A percentile compares a stretch with the other conserved stretches of the same genome.
phyloP scores from a whole-genome alignment of 2,797 vertebrate species.

The Neosilurus hyrtlii region DNA sequence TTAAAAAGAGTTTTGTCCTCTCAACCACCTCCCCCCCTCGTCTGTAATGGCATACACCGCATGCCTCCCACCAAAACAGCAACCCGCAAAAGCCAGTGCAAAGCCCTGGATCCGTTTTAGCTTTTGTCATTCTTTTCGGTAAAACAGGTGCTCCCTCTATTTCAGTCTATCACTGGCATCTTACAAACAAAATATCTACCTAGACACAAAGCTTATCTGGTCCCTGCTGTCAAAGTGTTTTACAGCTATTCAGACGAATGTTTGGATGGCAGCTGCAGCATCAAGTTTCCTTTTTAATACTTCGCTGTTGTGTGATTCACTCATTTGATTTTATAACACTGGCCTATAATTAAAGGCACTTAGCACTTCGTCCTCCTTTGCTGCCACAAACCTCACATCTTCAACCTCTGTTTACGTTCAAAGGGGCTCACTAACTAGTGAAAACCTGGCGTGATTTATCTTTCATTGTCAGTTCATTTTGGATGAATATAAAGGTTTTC shows the following conservation, averaged over 20 bases:
- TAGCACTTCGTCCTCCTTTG: slow-evolving; percentile 67
- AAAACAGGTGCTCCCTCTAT: slow-evolving; percentile 77
- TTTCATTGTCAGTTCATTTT: no score
- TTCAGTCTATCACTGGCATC: slow-evolving; percentile 71
- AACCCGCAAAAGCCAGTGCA: slow-evolving; percentile 54
- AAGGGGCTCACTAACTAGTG: neutral
- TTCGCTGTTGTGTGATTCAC: slow-evolving; percentile 82
- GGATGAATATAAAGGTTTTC: no score
- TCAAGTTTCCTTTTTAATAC: slow-evolving; percentile 83
- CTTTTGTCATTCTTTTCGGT: slow-evolving; percentile 66
- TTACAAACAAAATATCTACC: slow-evolving; percentile 72
- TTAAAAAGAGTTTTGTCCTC: slow-evolving; percentile 52
- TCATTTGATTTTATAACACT: slow-evolving; percentile 88
- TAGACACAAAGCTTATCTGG: slow-evolving; percentile 48
- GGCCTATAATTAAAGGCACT: slow-evolving; percentile 86
- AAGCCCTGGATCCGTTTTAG: slow-evolving; percentile 61
- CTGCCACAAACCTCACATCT: slow-evolving; percentile 46
- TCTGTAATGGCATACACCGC: slow-evolving; percentile 60
- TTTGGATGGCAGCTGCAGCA: slow-evolving; percentile 85
- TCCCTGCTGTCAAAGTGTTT: slow-evolving; percentile 77
- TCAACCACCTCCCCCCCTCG: slow-evolving; percentile 4
- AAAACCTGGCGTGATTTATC: no score
- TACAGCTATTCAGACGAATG: slow-evolving; percentile 79
- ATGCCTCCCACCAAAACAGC: slow-evolving; percentile 70
- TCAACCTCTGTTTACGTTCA: neutral